Evolutionary conservation across 1,140 invertebrate genomes (phyloP).

Genomic region (Venturia canescens): DNA sequence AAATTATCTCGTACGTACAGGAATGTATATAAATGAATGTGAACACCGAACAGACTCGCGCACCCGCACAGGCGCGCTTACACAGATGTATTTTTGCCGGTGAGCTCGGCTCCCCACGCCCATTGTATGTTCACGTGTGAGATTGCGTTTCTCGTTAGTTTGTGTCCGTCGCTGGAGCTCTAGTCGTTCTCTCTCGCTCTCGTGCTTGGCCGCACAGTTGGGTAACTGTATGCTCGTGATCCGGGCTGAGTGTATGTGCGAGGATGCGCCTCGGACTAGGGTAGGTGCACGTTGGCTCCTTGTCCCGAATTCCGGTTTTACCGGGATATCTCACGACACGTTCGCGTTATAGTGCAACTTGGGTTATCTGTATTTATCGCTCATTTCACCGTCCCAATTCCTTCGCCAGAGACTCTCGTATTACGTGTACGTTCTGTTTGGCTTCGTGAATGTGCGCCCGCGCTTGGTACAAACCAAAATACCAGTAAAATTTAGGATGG

Average conservation of each 20-base stretch:
- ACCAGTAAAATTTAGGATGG: conserved; percentile 45
- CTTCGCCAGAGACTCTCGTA: not conserved
- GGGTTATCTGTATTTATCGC: conserved; percentile 63
- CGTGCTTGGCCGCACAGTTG: not conserved
- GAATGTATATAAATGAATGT: conserved; percentile 1
- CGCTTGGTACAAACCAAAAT: conserved; percentile 1
- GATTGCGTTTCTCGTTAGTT: conserved; percentile 30
- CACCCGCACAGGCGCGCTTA: no score
- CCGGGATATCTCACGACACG: conserved; percentile 45
- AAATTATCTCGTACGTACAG: not conserved
- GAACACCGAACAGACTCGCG: no score
- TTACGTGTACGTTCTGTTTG: not conserved
- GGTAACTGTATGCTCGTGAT: conserved; percentile 23
- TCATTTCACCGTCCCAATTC: conserved; percentile 51
- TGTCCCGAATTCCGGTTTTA: conserved; percentile 18
- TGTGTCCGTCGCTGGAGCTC: conserved; percentile 4
- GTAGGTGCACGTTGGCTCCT: not conserved
- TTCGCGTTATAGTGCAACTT: conserved; percentile 34
- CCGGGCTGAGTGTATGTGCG: not conserved
- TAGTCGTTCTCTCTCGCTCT: conserved; percentile 1
- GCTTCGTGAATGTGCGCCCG: not conserved
- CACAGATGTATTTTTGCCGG: not conserved
- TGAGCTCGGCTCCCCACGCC: conserved; percentile 4
- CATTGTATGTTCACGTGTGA: conserved; percentile 44
- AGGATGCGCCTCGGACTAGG: not conserved